phyloP scores from a whole-genome alignment of 1,140 invertebrate species.

The Leptopilina clavipes region DNA sequence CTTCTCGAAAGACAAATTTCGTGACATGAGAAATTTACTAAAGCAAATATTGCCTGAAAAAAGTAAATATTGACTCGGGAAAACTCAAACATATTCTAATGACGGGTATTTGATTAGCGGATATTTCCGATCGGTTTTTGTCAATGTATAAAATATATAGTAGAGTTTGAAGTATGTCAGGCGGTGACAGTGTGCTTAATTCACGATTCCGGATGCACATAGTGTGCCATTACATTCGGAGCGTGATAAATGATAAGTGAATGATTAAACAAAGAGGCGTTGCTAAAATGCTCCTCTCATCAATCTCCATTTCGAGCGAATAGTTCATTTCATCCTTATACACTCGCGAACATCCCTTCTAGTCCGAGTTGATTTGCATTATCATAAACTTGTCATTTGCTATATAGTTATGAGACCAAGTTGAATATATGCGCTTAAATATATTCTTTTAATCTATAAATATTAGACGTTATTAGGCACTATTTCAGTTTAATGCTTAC shows the following conservation, averaged over 20 bases:
- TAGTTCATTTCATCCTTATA: slow-evolving; percentile 45
- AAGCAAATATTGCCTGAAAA: no score
- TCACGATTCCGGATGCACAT: slow-evolving; percentile 41
- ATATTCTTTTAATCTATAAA: slow-evolving; percentile 1
- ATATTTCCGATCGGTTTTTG: slow-evolving; percentile 28
- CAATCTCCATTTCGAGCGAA: slow-evolving; percentile 49
- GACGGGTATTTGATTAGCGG: neutral
- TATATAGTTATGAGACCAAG: neutral
- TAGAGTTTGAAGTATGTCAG: slow-evolving; percentile 24
- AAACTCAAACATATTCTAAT: neutral
- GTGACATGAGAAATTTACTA: no score
- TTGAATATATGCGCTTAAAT: neutral
- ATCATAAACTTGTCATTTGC: slow-evolving; percentile 36
- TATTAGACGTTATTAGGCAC: neutral
- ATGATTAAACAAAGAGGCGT: slow-evolving; percentile 54
- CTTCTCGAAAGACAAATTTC: no score
- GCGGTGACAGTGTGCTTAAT: slow-evolving; percentile 43
- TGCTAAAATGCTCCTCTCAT: slow-evolving; percentile 49
- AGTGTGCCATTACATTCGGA: slow-evolving; percentile 43
- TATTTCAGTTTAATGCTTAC: neutral
- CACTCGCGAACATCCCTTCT: neutral
- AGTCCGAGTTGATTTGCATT: slow-evolving; percentile 43
- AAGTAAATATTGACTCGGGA: no score
- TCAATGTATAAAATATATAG: neutral
- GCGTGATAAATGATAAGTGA: slow-evolving; percentile 53